phyloP scores from a whole-genome alignment of 1,140 invertebrate species.

The Frieseomelitta varia region DNA sequence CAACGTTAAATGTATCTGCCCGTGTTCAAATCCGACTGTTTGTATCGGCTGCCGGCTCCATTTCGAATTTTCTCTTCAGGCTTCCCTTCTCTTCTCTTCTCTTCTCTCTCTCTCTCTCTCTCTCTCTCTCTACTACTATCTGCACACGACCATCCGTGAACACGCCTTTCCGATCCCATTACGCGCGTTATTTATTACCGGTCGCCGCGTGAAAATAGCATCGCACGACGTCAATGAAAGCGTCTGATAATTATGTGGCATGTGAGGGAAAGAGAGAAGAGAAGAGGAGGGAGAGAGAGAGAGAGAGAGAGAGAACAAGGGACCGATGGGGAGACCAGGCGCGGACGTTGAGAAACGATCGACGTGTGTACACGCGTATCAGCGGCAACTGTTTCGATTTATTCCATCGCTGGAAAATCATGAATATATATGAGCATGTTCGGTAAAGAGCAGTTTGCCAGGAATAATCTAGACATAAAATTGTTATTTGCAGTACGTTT shows the following conservation, averaged over 20 bases:
- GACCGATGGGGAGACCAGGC: not conserved
- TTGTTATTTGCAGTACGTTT: not conserved
- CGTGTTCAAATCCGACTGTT: slow-evolving; percentile 43
- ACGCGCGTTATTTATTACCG: slow-evolving; percentile 61
- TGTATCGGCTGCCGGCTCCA: slow-evolving; percentile 36
- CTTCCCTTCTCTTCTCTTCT: not conserved
- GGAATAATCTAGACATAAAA: not conserved
- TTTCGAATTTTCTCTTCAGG: slow-evolving; percentile 49
- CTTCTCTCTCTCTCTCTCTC: not conserved
- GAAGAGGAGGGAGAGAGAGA: not conserved
- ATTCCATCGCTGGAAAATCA: not conserved
- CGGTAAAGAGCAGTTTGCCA: not conserved
- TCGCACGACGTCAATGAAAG: slow-evolving; percentile 36
- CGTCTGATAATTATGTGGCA: slow-evolving; percentile 50
- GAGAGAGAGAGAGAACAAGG: not conserved
- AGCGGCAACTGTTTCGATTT: not conserved
- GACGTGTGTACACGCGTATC: not conserved
- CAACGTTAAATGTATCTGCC: slow-evolving; percentile 55
- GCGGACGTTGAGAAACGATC: slow-evolving; percentile 31
- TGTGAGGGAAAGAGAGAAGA: not conserved
- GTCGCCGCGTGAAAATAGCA: slow-evolving; percentile 33
- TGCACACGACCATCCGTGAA: slow-evolving; percentile 28
- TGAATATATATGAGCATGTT: not conserved
- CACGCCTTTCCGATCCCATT: slow-evolving; percentile 41
- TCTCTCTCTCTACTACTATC: slow-evolving; percentile 39